Base-by-base conservation (phyloP, 30 jellyfish, hydroid and myxozoan species). In the Aurelia aurita region DNA sequence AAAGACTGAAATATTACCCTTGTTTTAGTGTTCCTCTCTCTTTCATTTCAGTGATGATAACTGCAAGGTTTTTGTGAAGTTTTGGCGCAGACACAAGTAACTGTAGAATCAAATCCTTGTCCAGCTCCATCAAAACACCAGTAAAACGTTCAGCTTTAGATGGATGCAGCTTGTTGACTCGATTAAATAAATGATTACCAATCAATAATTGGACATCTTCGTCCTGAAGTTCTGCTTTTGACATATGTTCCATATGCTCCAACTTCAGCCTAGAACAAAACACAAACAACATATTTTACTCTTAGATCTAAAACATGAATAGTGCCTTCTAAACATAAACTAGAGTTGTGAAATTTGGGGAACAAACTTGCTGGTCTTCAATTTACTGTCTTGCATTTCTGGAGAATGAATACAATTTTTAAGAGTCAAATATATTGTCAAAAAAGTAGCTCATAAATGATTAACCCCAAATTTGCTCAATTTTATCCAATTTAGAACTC, bases 111-210 rank as follows among this genome's bases (percentile, higher is more conserved):
- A 29, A 15, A 69, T 81, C 91, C 55, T 69, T 81, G 21, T 81
- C 70, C 18, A 66, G 80, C 34, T 49, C 85, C 85, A 81, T 49
- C 26, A 81, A 60, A n/a, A 81, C 72, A 6, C 91, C 91, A 49
- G 91, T 81, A 19, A 81, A 23, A 11, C 55, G 20, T 5, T 67
- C 78, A 46, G 91, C 91, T 32, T 81, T 81, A 0, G 91, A 81
- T 14, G 91, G 91, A 61, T 81, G 91, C 14, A 81, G 67, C 54
- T 35, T 14, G 51, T 31, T 31, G 19, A 69, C 85, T 68, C 78
- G 26, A 29, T 81, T 72, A 71, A 66, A 81, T 67, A 81, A 31
- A 21, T 65, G 84, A 49, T 60, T 81, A 0, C 85, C 91, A 13
- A 81, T 81, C 54, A 81, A n/a, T 51, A 77, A 44, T 20, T 47